Percentiles rank a stretch among this genome's conserved stretches.
These are phyloP conservation scores for Apotomis turbidana DNA, from an alignment of 2,888 invertebrate species.

Conservation along the genomic window DNA sequence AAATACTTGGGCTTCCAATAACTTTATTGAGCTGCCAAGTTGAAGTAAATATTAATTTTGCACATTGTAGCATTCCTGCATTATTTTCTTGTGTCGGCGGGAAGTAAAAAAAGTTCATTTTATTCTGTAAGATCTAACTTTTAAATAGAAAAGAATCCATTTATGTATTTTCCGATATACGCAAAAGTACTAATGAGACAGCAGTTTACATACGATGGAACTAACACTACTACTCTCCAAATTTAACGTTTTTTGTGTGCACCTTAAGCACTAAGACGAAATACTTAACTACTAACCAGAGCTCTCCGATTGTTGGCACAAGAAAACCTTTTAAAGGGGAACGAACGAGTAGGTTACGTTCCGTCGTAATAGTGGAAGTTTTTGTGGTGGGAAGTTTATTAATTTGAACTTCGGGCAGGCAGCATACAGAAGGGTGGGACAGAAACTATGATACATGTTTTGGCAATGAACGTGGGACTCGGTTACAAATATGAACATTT, in stretches of 20 bases:
- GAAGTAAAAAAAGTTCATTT: neutral
- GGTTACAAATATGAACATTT: constrained; percentile 1
- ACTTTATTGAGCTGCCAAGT: neutral
- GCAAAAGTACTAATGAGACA: constrained; percentile 9
- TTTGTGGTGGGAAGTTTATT: constrained; percentile 27
- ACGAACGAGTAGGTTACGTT: constrained; percentile 3
- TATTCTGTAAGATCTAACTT: neutral
- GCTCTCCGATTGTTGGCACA: constrained; percentile 15
- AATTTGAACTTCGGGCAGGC: constrained; percentile 25
- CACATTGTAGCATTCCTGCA: no score
- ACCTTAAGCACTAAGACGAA: neutral
- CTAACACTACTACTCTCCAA: neutral
- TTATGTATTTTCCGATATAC: constrained; percentile 11
- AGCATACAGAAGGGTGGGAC: constrained; percentile 17
- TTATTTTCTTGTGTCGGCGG: neutral
- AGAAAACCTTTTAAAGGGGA: constrained; percentile 9
- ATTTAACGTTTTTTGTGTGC: neutral
- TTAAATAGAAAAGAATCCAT: constrained; percentile 17
- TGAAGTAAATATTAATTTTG: no score
- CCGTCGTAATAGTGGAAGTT: constrained; percentile 22
- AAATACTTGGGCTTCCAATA: neutral
- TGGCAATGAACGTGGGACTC: constrained; percentile 4
- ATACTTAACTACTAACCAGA: constrained; percentile 5
- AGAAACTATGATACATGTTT: constrained; percentile 22
- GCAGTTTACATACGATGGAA: neutral